phyloP scores from a whole-genome alignment of 1,140 invertebrate species.

The Temnothorax nylanderi region DNA sequence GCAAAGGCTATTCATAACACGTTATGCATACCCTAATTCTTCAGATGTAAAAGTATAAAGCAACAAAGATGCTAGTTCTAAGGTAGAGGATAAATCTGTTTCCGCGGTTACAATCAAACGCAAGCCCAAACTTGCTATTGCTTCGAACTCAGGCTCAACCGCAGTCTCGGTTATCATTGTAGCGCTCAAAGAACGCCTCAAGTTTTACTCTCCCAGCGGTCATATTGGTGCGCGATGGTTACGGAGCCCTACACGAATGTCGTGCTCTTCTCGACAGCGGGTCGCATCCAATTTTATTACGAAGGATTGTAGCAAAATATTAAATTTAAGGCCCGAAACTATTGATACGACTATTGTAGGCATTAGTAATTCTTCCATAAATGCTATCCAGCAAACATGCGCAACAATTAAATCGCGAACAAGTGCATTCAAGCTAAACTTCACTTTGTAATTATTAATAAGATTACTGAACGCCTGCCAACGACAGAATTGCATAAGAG shows the following conservation, averaged over 20 bases:
- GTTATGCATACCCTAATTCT: not conserved
- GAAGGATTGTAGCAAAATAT: not conserved
- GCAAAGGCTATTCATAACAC: not conserved
- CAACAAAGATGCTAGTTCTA: not conserved
- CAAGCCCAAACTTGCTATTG: no score
- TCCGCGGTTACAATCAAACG: no score
- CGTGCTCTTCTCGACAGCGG: not conserved
- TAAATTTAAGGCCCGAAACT: not conserved
- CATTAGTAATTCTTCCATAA: not conserved
- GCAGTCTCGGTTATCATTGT: not conserved
- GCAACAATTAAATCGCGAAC: not conserved
- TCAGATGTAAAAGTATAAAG: not conserved
- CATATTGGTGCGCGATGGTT: not conserved
- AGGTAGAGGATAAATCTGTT: no score
- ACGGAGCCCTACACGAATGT: not conserved
- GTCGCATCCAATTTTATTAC: not conserved
- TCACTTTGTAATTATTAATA: slow-evolving; percentile 84
- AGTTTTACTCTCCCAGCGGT: not conserved
- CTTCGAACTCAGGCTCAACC: no score
- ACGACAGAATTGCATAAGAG: slow-evolving; percentile 60
- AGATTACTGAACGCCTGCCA: slow-evolving; percentile 91
- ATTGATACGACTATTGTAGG: not conserved
- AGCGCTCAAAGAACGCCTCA: not conserved
- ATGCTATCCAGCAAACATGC: not conserved
- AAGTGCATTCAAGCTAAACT: not conserved